These are phyloP conservation scores for Drosophila affinis DNA, from an alignment of 2,888 invertebrate species.

Conservation along the genomic window DNA sequence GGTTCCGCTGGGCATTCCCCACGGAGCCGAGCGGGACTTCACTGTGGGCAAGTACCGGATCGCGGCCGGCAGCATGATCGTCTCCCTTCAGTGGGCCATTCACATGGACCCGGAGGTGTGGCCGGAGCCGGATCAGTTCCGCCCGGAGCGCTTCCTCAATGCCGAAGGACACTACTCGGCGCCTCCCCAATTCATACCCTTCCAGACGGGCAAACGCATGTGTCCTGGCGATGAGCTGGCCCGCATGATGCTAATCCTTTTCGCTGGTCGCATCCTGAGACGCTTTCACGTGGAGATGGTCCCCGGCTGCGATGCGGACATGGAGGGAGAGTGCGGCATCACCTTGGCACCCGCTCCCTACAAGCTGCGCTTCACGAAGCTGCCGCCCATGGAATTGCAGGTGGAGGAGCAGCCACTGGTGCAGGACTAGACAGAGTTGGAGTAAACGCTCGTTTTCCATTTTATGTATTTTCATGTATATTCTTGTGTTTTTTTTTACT, in stretches of 20 bases:
- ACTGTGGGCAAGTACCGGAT: conserved; percentile 86
- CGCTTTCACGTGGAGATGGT: conserved; percentile 84
- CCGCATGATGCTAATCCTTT: conserved; percentile 88
- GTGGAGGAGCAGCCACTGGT: not conserved
- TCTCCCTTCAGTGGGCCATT: conserved; percentile 92
- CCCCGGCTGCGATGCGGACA: conserved; percentile 83
- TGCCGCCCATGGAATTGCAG: not conserved
- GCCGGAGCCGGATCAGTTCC: conserved; percentile 88
- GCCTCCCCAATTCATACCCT: conserved; percentile 90
- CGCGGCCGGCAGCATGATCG: conserved; percentile 89
- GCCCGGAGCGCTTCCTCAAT: conserved; percentile 88
- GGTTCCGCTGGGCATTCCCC: conserved; percentile 93
- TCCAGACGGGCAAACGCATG: conserved; percentile 94
- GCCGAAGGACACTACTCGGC: conserved; percentile 87
- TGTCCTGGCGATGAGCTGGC: conserved; percentile 94
- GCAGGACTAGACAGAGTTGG: not conserved
- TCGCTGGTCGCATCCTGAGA: conserved; percentile 87
- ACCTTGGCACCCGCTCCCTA: conserved; percentile 88
- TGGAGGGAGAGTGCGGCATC: conserved; percentile 90
- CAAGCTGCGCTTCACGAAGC: conserved; percentile 58
- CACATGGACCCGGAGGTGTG: conserved; percentile 89
- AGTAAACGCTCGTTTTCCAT: too few species aligned
- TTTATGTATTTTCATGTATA: too few species aligned
- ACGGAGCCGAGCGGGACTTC: conserved; percentile 87
- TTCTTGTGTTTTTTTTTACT: too few species aligned